Evolutionary conservation across 2,888 invertebrate species (phyloP).

Genomic region (Blastobasis lacticolella): DNA sequence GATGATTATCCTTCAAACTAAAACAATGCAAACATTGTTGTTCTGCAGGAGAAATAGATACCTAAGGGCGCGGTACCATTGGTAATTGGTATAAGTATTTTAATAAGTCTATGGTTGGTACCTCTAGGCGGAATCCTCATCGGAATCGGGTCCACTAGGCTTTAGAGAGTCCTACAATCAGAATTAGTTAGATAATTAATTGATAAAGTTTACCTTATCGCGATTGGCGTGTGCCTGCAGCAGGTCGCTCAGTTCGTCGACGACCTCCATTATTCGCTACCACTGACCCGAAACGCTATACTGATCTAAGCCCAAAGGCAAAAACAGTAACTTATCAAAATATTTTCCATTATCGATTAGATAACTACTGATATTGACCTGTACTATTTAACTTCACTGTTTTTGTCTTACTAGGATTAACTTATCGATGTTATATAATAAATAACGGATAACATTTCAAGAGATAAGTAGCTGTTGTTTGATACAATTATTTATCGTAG

Average conservation of each 20-base stretch:
- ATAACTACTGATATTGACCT: slow-evolving; percentile 1
- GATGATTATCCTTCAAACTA: too few species aligned
- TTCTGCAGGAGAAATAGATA: too few species aligned
- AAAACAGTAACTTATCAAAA: slow-evolving; percentile 7
- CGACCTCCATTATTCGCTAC: slow-evolving; percentile 30
- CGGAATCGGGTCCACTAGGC: too few species aligned
- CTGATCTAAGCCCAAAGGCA: background rate
- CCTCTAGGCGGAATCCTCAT: too few species aligned
- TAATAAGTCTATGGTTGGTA: too few species aligned
- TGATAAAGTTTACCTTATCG: slow-evolving; percentile 77
- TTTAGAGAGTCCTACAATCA: too few species aligned
- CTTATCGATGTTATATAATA: slow-evolving; percentile 9
- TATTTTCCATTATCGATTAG: slow-evolving; percentile 1
- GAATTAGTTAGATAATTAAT: too few species aligned
- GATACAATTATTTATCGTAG: too few species aligned
- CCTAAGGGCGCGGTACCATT: too few species aligned
- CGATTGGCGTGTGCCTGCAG: slow-evolving; percentile 85
- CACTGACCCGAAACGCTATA: background rate
- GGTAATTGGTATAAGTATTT: too few species aligned
- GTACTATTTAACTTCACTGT: slow-evolving; percentile 6
- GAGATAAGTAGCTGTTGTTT: too few species aligned
- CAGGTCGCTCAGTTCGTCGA: slow-evolving; percentile 75
- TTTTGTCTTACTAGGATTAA: slow-evolving; percentile 9
- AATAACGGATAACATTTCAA: background rate
- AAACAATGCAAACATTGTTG: too few species aligned